These are phyloP conservation scores for Anableps anableps DNA, from an alignment of 2,797 vertebrate genomes.

Conservation along the genomic window DNA sequence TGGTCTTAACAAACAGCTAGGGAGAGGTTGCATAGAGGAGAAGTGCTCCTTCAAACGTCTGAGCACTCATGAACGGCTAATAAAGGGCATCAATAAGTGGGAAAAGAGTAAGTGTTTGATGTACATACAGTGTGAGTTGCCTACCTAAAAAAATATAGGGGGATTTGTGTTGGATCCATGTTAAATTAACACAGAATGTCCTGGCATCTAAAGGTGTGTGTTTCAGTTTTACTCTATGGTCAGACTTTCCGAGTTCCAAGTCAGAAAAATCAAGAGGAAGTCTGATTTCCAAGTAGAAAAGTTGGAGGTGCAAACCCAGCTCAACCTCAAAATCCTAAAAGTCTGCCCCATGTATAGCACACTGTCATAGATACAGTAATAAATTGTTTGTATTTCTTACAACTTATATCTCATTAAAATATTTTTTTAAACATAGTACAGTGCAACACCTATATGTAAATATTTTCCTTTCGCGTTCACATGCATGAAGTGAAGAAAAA, in stretches of 20 bases:
- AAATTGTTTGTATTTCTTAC: not conserved
- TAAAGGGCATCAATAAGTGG: not conserved
- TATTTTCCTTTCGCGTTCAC: not conserved
- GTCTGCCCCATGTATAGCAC: not conserved
- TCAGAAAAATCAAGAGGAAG: not conserved
- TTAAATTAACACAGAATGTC: not conserved
- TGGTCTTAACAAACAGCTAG: constrained; percentile 22
- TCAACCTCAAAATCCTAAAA: too few relatives aligned
- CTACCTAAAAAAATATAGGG: not conserved
- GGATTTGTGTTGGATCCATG: constrained; percentile 3
- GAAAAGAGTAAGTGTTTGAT: not conserved
- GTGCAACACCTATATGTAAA: not conserved
- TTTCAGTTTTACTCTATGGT: not conserved
- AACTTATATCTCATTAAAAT: not conserved
- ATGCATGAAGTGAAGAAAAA: not conserved
- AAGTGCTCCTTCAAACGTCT: constrained; percentile 1
- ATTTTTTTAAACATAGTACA: not conserved
- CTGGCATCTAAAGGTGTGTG: not conserved
- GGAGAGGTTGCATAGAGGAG: constrained; percentile 45
- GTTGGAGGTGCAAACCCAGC: not conserved
- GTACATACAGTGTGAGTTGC: not conserved
- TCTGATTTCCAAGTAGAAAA: not conserved
- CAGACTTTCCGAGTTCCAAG: not conserved
- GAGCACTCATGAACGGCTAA: not conserved
- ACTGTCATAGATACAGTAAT: not conserved